Conservation (phyloP, 2,888 invertebrate genomes). For the Agrilus biguttatus region DNA sequence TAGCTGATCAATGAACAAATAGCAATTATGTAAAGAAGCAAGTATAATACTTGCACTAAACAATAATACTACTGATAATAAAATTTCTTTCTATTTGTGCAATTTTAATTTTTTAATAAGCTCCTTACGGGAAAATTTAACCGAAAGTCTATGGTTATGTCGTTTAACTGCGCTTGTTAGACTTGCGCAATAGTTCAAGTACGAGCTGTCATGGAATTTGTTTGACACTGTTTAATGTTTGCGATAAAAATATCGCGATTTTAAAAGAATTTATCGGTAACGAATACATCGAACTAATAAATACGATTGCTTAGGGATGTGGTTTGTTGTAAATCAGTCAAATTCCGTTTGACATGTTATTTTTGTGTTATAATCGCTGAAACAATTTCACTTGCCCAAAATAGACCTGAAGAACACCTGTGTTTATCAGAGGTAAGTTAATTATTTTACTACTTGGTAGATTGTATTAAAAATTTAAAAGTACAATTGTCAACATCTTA, state of each 20-base stretch:
- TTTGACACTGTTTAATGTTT: constrained; percentile 29
- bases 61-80: too few species aligned
- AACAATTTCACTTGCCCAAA: constrained; percentile 9
- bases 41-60: too few species aligned
- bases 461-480: too few species aligned
- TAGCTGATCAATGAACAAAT: too few species aligned
- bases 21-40: too few species aligned
- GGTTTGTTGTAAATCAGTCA: constrained; percentile 11
- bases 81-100: too few species aligned
- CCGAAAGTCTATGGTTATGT: too few species aligned
- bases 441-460: neutral
- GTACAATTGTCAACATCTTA: too few species aligned
- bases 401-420: constrained; percentile 9
- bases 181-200: constrained; percentile 14
- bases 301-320: constrained; percentile 19
- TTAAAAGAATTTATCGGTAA: constrained; percentile 23
- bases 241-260: constrained; percentile 27
- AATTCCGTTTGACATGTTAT: constrained; percentile 17
- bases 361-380: constrained; percentile 7
- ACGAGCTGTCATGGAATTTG: constrained; percentile 29
- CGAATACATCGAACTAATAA: constrained; percentile 18
- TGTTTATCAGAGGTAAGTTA: constrained; percentile 13
- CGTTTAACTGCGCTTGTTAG: constrained; percentile 9
- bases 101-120: neutral
- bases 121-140: too few species aligned